Conservation (phyloP, 2,888 invertebrate species). For the Taphrorychus bicolor region DNA sequence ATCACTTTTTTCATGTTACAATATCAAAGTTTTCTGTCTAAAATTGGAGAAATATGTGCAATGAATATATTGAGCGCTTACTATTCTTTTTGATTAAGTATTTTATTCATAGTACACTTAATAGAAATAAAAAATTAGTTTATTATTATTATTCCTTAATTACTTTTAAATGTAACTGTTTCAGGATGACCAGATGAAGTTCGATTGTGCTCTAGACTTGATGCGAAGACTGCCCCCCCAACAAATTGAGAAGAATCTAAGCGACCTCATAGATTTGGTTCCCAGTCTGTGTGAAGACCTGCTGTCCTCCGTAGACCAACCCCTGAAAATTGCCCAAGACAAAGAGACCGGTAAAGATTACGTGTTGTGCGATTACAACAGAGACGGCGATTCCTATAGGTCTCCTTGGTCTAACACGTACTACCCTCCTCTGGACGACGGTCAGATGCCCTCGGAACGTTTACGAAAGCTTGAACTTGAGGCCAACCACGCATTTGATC, state of each 20-base stretch:
- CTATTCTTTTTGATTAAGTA: no score
- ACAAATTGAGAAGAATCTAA: slow-evolving; percentile 97
- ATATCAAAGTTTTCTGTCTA: no score
- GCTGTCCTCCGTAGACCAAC: slow-evolving; percentile 94
- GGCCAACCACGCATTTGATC: slow-evolving; percentile 98
- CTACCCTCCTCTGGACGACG: slow-evolving; percentile 97
- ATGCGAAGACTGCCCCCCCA: slow-evolving; percentile 99
- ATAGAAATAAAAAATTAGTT: no score
- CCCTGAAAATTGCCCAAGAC: slow-evolving; percentile 93
- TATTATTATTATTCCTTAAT: no score
- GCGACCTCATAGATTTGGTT: slow-evolving; percentile 96
- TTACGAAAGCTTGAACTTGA: slow-evolving; percentile 95
- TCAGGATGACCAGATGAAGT: slow-evolving; percentile 81
- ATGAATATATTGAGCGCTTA: no score
- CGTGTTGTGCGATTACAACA: slow-evolving; percentile 97
- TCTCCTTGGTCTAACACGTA: slow-evolving; percentile 99
- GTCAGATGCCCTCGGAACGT: slow-evolving; percentile 97
- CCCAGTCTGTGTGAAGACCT: slow-evolving; percentile 96
- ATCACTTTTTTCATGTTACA: no score
- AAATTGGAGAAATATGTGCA: no score
- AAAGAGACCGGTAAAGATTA: slow-evolving; percentile 96
- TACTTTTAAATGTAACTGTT: slow-evolving; percentile 50
- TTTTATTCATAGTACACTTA: no score
- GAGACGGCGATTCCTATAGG: slow-evolving; percentile 98
- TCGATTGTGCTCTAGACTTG: slow-evolving; percentile 98